Base-by-base conservation (phyloP, 2,888 invertebrate species). In the Hypomecis atomaria region DNA sequence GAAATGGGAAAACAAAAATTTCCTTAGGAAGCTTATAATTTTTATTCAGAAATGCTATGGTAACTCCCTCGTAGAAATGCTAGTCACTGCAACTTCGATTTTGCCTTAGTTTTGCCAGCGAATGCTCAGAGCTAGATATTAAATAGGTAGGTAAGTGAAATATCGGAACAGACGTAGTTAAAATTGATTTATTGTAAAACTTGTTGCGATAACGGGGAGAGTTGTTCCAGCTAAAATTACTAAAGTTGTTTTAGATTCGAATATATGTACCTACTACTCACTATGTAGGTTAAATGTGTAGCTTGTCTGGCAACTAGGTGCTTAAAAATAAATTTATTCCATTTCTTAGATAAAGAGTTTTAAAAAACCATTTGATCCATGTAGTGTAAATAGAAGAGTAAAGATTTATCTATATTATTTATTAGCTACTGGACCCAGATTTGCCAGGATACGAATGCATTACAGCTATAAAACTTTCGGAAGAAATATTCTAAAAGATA, bases 181-280 rank as follows among this genome's bases (percentile, higher is more conserved):
- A 77, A 79, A 76, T 76, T 80, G 81, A 82, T 81, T 82, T 81
- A 82, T 81, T 75, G 75, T 74, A 58, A 78, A 82, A 82, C 78
- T 82, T 80, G 58, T 50, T 74, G 73, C 67, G 69, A 57, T 70
- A 75, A 72, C 71, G 70, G 60, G 64, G 59, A 59, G 65, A 66
- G 69, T 64, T 64, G 66, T 64, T 68, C 56, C 59, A 44, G 61
- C 66, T 61, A 68, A 68, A 57, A 65, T 61, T 65, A 61, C 57
- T 56, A 40, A 60, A 65, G 65, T 61, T 65, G 54, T 53, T 61
- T 56, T 64, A 52, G 59, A 64, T 48, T 43, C 53, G 42, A 56
- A 45, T 54, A 54, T 43, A 62, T 54, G 49, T n/a, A 52, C 13
- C 6, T 33, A 38, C 9, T 48, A 6, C n/a, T 33, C 6, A 9